Evolutionary conservation across 2,888 invertebrate species (phyloP), one percentile per base, ranked within the genome.

Genomic region (Nomada flava): DNA sequence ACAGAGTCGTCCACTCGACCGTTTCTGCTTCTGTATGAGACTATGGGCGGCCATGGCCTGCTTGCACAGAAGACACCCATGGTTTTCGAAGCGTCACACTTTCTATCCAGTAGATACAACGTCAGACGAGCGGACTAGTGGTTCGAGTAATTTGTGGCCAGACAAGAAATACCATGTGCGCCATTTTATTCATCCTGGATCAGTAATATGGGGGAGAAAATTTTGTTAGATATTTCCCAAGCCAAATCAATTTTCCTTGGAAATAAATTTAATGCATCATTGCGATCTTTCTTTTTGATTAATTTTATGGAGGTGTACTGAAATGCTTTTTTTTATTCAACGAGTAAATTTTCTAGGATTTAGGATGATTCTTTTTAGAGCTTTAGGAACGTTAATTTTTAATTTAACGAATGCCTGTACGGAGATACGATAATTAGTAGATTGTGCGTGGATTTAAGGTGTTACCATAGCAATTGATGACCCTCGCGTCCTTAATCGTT

Each of bases 11-110:
- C 20, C 42, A 50, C 47, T 73, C n/a, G 26, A 47, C 15, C 64
- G 50, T 69, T 53, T 67, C 77, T 15, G n/a, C 7, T 13, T 65
- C 47, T 55, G 63, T 23, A 15, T 18, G 29, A 11, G 20, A 47
- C 20, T 13, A 15, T 29, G 11, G 15, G 9, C 11, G 15, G 13
- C 11, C 52, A 42, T n/a, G 20, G 15, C 15, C 18, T 9, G 44
- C 26, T 68, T 20, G 36, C 36, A 18, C 9, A 20, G 23, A 23
- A 13, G 29, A n/a, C 2, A 18, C 23, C 23, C 23, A 36, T 23
- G 4, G 18, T n/a, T 20, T 42, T 20, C 23, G 26, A 59, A 36
- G 53, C n/a, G 29, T 62, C 36, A 5, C 36, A 60, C 50, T 50
- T 70, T 60, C 36, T 52, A 2, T n/a, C 50, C 62, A 3, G 4